Base-by-base conservation (phyloP, 2,113 vertebrate species). In the Terrapene triunguis region DNA sequence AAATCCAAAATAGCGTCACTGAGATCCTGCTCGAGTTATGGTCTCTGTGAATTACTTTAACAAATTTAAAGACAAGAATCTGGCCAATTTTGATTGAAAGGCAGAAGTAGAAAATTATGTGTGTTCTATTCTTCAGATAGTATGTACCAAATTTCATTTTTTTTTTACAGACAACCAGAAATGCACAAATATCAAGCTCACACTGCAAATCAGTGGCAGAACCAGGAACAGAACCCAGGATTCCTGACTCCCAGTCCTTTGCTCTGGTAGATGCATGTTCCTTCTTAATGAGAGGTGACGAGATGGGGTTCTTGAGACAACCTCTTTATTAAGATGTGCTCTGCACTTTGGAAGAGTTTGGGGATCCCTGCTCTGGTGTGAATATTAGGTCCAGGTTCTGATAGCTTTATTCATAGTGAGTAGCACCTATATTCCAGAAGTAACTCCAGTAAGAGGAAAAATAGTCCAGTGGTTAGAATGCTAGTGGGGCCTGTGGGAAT, bases 401-500 rank as follows among this genome's bases (percentile, higher is more conserved):
- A 17, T n/a, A 69, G 5, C 16, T 35, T n/a, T 69, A 69, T 35
- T 17, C 62, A n/a, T 35, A 16, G 16, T 19, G 32, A 32, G 62
- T 69, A 21, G 35, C 16, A n/a, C 32, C 16, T 69, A 8, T n/a
- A 8, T n/a, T n/a, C 32, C 35, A 69, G 62, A 69, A 69, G 62
- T n/a, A 69, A 35, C 35, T 35, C 8, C 32, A 69, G 6, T 19
- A n/a, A 69, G 62, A 69, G 14, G 32, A n/a, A 69, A 69, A 4
- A 19, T 65, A 65, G 32, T 69, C 62, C 8, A 69, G 16, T n/a
- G 62, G 35, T 69, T 69, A 69, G 35, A 19, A 32, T 8, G 5
- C 35, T n/a, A 35, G 35, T 4, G 0, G 16, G 35, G 7, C 7
- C 14, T n/a, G 4, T 65, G 14, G 7, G 62, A n/a, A 35, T 9